Percentiles rank a stretch among this genome's conserved stretches.
Conservation (phyloP, 1,140 invertebrate species). For the Brachionus asplanchnoidis region DNA sequence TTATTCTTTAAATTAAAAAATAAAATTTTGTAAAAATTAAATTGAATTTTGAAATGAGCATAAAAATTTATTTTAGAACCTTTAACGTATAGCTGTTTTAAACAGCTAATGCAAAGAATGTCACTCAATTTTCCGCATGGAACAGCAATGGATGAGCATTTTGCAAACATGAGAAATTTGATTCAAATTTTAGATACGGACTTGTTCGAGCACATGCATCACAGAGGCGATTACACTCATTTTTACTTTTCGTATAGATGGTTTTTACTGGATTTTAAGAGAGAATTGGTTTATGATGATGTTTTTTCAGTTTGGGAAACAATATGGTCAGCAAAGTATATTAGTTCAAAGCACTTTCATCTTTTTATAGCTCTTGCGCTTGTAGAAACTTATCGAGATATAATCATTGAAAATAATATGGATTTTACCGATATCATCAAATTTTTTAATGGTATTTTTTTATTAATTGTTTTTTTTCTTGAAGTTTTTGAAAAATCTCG, state of each 20-base stretch:
- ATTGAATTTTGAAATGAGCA: background rate
- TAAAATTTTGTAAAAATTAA: background rate
- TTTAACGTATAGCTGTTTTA: conserved; percentile 83
- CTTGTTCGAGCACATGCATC: conserved; percentile 86
- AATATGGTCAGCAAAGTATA: conserved; percentile 85
- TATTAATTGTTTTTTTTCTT: background rate
- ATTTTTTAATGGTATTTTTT: conserved; percentile 80
- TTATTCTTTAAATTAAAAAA: too few species aligned
- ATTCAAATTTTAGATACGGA: conserved; percentile 79
- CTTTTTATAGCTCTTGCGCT: conserved; percentile 84
- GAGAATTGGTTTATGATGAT: conserved; percentile 83
- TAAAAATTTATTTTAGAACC: conserved; percentile 63
- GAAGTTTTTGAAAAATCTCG: conserved; percentile 49
- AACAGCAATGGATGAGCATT: conserved; percentile 86
- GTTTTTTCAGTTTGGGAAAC: conserved; percentile 88
- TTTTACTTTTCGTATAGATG: conserved; percentile 96
- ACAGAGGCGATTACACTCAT: conserved; percentile 88
- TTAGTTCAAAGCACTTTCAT: conserved; percentile 80
- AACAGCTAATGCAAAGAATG: conserved; percentile 81
- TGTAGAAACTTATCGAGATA: conserved; percentile 83
- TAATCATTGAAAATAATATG: conserved; percentile 88
- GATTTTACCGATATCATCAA: conserved; percentile 96
- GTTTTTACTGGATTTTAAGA: conserved; percentile 73
- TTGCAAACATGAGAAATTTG: conserved; percentile 81
- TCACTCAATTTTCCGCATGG: conserved; percentile 85